Evolutionary conservation across 1,140 invertebrate species (phyloP).

Genomic region (Yoshiicerus persimilis): DNA sequence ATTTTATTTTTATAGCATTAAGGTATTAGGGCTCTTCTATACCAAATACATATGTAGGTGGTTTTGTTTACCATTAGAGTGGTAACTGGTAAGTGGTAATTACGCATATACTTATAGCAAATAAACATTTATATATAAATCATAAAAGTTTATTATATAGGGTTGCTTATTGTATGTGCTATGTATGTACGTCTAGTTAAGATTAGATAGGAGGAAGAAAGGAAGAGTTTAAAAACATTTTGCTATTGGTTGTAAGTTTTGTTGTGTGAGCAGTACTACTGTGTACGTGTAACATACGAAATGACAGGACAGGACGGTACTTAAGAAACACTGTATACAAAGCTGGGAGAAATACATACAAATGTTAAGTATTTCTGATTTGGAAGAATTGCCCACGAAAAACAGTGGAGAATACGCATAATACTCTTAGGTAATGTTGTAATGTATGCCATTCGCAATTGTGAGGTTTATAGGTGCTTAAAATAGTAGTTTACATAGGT

Average conservation of each 20-base stretch:
- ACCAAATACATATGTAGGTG: neutral
- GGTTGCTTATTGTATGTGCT: too few species aligned
- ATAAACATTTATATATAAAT: neutral
- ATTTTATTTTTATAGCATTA: conserved; percentile 22
- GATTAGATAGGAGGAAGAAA: neutral
- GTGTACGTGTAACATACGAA: too few species aligned
- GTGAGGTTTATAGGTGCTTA: neutral
- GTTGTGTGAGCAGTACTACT: neutral
- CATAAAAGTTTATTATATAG: neutral
- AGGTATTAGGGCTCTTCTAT: neutral
- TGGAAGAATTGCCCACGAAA: neutral
- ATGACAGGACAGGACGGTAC: too few species aligned
- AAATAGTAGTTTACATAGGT: neutral
- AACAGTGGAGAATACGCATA: neutral
- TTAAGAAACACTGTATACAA: neutral
- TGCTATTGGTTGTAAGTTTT: neutral
- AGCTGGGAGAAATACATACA: neutral
- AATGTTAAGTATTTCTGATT: neutral
- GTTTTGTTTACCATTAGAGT: neutral
- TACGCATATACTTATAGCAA: neutral
- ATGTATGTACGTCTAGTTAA: too few species aligned
- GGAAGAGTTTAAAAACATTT: neutral
- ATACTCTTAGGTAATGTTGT: neutral
- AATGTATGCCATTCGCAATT: neutral
- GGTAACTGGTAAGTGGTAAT: too few species aligned